phyloP scores from a whole-genome alignment of 1,140 invertebrate species.

The Drosophila sulfurigaster region DNA sequence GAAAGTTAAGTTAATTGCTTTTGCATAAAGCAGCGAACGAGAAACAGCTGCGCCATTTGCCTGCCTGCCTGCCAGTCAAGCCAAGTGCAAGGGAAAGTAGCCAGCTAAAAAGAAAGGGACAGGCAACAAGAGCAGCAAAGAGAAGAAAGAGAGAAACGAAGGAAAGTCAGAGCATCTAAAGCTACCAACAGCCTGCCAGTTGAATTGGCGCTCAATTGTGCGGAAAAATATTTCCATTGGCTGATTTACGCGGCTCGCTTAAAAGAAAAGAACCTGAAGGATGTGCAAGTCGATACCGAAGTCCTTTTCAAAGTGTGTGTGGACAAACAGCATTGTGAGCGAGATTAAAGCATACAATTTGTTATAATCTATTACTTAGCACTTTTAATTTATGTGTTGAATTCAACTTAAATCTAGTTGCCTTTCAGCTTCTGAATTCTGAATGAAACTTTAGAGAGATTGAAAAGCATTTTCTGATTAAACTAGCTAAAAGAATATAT shows the following conservation, averaged over 20 bases:
- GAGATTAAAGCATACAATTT: slow-evolving; percentile 15
- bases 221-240: slow-evolving; percentile 76
- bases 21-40: slow-evolving; percentile 61
- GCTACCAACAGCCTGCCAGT: slow-evolving; percentile 48
- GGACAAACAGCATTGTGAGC: background rate
- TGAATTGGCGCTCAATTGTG: slow-evolving; percentile 74
- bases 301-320: slow-evolving; percentile 26
- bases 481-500: background rate
- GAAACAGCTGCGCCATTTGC: slow-evolving; percentile 48
- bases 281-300: slow-evolving; percentile 7
- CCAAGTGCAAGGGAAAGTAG: slow-evolving; percentile 15
- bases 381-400: slow-evolving; percentile 1
- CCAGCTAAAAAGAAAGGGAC: slow-evolving; percentile 11
- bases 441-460: too few species aligned
- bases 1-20: slow-evolving; percentile 77
- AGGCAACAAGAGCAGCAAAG: slow-evolving; percentile 12
- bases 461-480: background rate
- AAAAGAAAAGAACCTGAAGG: slow-evolving; percentile 11
- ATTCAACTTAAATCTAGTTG: background rate
- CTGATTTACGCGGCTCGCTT: slow-evolving; percentile 50
- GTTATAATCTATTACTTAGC: background rate
- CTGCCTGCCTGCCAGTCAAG: slow-evolving; percentile 1
- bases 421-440: background rate
- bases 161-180: slow-evolving; percentile 28
- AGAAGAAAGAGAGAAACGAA: slow-evolving; percentile 11